Conservation (phyloP, 2,113 vertebrate species). For the Vidua chalybeata region DNA sequence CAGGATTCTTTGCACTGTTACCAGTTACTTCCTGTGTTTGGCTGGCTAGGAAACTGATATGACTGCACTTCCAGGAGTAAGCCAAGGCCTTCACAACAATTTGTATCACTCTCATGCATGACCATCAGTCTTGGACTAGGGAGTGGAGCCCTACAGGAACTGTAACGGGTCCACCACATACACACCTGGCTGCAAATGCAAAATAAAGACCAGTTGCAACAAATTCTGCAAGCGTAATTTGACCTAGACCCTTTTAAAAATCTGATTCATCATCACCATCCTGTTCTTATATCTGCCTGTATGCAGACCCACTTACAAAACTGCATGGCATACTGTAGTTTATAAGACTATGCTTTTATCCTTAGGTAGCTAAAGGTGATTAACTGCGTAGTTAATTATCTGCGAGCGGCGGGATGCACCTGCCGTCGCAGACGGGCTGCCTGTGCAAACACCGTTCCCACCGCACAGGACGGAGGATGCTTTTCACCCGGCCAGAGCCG, state of each 20-base stretch:
- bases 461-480: background rate
- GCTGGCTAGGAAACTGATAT: background rate
- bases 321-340: rapidly evolving
- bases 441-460: background rate
- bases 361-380: background rate
- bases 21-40: background rate
- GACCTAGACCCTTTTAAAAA: background rate
- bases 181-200: background rate
- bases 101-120: background rate
- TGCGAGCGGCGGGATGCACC: rapidly evolving
- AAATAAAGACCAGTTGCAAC: background rate
- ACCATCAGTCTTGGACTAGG: no score
- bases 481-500: rapidly evolving
- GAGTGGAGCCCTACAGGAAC: background rate
- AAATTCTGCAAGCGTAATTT: background rate
- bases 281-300: rapidly evolving
- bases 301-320: background rate
- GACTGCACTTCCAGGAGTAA: no score
- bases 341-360: background rate
- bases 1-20: background rate
- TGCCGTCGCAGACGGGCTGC: rapidly evolving
- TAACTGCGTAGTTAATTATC: rapidly evolving
- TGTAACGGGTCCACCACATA: background rate
- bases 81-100: background rate
- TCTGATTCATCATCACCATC: background rate